Percentiles rank a stretch among this genome's conserved stretches.
Evolutionary conservation across 2,797 vertebrate genomes (phyloP).

Genomic region (Alfaro cultratus): DNA sequence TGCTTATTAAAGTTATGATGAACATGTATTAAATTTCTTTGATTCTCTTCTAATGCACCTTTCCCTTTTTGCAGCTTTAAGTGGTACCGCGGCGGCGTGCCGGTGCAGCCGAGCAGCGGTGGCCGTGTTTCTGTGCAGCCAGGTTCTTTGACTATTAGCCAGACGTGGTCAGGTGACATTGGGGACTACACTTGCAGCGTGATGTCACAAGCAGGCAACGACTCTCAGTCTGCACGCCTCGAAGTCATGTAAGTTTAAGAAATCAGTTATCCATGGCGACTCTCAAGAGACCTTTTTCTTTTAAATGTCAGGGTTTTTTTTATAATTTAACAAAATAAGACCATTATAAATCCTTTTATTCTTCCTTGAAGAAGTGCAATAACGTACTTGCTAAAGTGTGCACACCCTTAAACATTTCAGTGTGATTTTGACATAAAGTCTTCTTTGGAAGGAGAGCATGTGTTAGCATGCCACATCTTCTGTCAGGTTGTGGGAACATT

Average conservation of each 20-base stretch:
- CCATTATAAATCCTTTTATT: neutral
- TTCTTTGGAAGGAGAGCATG: neutral
- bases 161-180: slow-evolving; percentile 97
- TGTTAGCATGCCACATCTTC: neutral
- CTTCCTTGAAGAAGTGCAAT: neutral
- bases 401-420: neutral
- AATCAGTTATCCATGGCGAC: neutral
- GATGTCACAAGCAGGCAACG: slow-evolving; percentile 89
- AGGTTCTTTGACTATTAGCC: slow-evolving; percentile 91
- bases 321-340: neutral
- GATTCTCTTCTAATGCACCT: neutral
- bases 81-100: slow-evolving; percentile 87
- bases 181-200: slow-evolving; percentile 94
- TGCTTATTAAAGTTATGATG: neutral
- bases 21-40: neutral
- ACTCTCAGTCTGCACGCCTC: slow-evolving; percentile 87
- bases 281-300: neutral
- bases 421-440: neutral
- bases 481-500: neutral
- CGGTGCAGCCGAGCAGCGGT: slow-evolving; percentile 81
- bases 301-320: neutral
- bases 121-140: slow-evolving; percentile 87
- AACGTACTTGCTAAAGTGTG: neutral
- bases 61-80: slow-evolving; percentile 80
- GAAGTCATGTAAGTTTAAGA: slow-evolving; percentile 93